phyloP scores from a whole-genome alignment of 1,140 invertebrate genomes.

The Saccostrea glomerata region DNA sequence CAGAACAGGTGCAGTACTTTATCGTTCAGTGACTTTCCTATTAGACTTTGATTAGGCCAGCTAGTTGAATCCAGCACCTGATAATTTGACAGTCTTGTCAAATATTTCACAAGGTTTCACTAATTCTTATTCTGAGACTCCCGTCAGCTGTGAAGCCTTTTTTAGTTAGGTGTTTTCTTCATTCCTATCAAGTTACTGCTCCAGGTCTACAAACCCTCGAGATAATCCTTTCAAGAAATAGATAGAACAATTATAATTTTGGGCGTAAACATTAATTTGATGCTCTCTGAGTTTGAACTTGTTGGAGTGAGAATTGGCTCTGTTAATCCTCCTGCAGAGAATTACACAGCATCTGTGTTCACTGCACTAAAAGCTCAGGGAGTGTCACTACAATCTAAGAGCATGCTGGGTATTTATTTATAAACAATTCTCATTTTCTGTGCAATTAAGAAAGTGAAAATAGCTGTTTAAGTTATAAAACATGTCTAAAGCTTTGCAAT shows the following conservation, averaged over 20 bases:
- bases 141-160: not conserved
- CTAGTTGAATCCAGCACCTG: not conserved
- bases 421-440: too few species aligned
- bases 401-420: not conserved
- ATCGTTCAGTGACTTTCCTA: too few species aligned
- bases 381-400: slow-evolving; percentile 12
- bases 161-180: slow-evolving; percentile 27
- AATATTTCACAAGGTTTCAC: not conserved
- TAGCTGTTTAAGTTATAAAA: too few species aligned
- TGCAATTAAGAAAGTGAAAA: too few species aligned
- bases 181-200: not conserved
- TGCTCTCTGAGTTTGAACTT: slow-evolving; percentile 26
- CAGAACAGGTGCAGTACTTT: too few species aligned
- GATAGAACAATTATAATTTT: not conserved
- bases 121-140: not conserved
- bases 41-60: too few species aligned
- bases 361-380: not conserved
- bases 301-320: slow-evolving; percentile 14
- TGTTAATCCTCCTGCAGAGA: slow-evolving; percentile 3
- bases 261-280: slow-evolving; percentile 22
- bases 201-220: not conserved
- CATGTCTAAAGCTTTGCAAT: too few species aligned
- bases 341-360: not conserved
- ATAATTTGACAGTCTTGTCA: not conserved
- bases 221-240: slow-evolving; percentile 28